Percentiles rank a stretch among this genome's conserved stretches.
phyloP scores from a whole-genome alignment of 1,140 invertebrate genomes.

The Batillaria attramentaria region DNA sequence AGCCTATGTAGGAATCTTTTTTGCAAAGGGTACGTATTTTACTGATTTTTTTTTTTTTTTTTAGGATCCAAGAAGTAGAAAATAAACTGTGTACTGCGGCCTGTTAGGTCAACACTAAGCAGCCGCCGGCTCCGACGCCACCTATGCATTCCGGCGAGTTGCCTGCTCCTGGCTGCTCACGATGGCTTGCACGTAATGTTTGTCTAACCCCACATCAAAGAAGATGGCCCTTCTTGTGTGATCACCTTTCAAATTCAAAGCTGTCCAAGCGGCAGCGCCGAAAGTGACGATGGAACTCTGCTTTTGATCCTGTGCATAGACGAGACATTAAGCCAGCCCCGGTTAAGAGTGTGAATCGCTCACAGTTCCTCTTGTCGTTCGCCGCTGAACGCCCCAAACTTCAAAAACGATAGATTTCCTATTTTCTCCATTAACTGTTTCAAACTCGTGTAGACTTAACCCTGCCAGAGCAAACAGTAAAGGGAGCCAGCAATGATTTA shows the following conservation, averaged over 20 bases:
- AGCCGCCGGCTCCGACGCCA: too few relatives aligned
- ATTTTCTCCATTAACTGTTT: too few relatives aligned
- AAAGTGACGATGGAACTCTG: constrained; percentile 1
- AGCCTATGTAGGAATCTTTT: too few relatives aligned
- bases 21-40: too few relatives aligned
- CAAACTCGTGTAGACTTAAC: too few relatives aligned
- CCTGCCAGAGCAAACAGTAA: too few relatives aligned
- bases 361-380: not conserved
- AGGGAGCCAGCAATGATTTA: too few relatives aligned
- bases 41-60: too few relatives aligned
- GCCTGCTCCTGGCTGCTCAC: not conserved
- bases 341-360: constrained; percentile 13
- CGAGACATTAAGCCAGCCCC: not conserved
- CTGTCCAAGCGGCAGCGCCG: not conserved
- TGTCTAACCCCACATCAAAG: constrained; percentile 17
- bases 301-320: not conserved
- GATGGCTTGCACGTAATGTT: constrained; percentile 13
- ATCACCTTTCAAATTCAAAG: constrained; percentile 18
- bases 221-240: not conserved
- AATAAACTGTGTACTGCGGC: too few relatives aligned
- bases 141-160: not conserved
- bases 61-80: too few relatives aligned
- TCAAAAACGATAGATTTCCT: not conserved
- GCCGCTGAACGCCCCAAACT: not conserved
- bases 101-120: too few relatives aligned